A percentile compares a stretch with the other conserved stretches of the same genome.
Evolutionary conservation across 2,797 vertebrate genomes (phyloP).

Genomic region (Melanotaenia trifasciata): DNA sequence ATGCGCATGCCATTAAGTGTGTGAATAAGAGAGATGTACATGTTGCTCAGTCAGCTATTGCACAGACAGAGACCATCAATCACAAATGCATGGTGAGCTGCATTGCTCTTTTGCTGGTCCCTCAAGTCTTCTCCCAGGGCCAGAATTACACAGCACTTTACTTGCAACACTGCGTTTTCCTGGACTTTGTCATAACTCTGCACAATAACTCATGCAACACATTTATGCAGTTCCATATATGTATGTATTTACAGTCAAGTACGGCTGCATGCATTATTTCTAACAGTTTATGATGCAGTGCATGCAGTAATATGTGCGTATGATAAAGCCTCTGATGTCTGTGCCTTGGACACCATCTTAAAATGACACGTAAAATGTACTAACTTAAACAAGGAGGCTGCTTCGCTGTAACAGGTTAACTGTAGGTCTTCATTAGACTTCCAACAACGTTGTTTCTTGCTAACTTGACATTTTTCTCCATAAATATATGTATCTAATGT

Average conservation of each 20-base stretch:
- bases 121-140: slow-evolving; percentile 60
- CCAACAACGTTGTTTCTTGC: slow-evolving; percentile 1
- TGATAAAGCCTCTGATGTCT: background rate
- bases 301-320: slow-evolving; percentile 5
- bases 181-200: slow-evolving; percentile 48
- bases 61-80: slow-evolving; percentile 81
- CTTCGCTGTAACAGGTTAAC: background rate
- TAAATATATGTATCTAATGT: background rate
- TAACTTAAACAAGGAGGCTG: background rate
- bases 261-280: background rate
- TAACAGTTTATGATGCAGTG: background rate
- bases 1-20: slow-evolving; percentile 67
- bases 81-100: slow-evolving; percentile 70
- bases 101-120: slow-evolving; percentile 69
- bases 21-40: slow-evolving; percentile 76
- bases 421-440: slow-evolving; percentile 20
- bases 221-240: slow-evolving; percentile 25
- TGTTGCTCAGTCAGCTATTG: slow-evolving; percentile 83
- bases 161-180: slow-evolving; percentile 70
- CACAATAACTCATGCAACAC: slow-evolving; percentile 42
- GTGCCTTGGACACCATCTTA: background rate
- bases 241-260: background rate
- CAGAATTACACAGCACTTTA: slow-evolving; percentile 79
- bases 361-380: slow-evolving; percentile 1
- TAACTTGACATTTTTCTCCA: background rate